A percentile compares a stretch with the other conserved stretches of the same genome.
Conservation (phyloP, 2,888 invertebrate genomes). For the Cosmopolites sordidus region DNA sequence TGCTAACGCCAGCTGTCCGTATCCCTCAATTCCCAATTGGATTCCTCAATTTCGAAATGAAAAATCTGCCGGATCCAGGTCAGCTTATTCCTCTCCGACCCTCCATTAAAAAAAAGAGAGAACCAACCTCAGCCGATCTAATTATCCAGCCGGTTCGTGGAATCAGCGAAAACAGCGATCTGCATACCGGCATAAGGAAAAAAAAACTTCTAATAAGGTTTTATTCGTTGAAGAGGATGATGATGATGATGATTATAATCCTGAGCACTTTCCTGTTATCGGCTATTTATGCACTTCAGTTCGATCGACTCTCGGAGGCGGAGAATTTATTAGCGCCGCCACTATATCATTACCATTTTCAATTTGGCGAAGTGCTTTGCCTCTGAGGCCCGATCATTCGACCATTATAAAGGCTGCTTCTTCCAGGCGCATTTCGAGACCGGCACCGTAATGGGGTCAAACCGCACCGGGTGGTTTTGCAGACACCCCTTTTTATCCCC, state of each 20-base stretch:
- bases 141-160: not conserved
- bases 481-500: not conserved
- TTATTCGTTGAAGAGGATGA: not conserved
- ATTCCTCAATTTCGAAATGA: not conserved
- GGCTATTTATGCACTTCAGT: not conserved
- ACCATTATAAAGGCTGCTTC: constrained; percentile 1
- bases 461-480: not conserved
- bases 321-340: constrained; percentile 44
- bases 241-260: not conserved
- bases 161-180: not conserved
- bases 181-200: not conserved
- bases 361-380: constrained; percentile 46
- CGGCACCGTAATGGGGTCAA: constrained; percentile 1
- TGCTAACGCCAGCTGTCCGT: too few relatives aligned
- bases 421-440: not conserved
- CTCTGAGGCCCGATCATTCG: constrained; percentile 20
- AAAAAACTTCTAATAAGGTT: not conserved
- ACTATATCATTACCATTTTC: constrained; percentile 48
- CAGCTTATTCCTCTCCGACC: not conserved
- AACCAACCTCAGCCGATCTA: not conserved
- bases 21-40: too few relatives aligned
- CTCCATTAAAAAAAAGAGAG: not conserved
- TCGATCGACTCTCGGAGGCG: not conserved
- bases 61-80: not conserved
- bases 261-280: not conserved